Evolutionary conservation across 2,888 invertebrate genomes (phyloP).

Genomic region (Acronicta leporina): DNA sequence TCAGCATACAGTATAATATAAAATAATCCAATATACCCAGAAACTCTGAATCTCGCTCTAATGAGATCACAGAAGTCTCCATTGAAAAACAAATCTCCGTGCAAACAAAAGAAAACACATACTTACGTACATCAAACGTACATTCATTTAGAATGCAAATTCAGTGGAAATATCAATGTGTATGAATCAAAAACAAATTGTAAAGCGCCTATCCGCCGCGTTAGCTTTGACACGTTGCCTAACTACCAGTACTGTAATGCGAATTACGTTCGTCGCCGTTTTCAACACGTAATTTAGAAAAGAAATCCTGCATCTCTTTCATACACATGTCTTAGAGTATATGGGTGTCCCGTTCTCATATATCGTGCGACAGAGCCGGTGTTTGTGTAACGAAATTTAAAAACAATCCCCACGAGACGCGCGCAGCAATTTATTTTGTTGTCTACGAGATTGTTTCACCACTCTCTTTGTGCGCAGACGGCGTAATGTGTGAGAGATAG

Average conservation of each 20-base stretch:
- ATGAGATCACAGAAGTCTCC: conserved; percentile 12
- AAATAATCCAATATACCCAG: too few species aligned
- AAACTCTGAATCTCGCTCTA: conserved; percentile 29
- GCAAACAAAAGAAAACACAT: conserved; percentile 25
- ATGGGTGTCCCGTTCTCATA: conserved; percentile 56
- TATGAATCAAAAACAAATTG: conserved; percentile 48
- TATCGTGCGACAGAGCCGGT: conserved; percentile 53
- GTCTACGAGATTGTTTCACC: conserved; percentile 75
- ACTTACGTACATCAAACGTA: conserved; percentile 35
- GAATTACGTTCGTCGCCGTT: conserved; percentile 49
- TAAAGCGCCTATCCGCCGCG: conserved; percentile 20
- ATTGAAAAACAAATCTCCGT: conserved; percentile 11
- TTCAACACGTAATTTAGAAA: conserved; percentile 47
- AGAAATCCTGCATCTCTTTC: conserved; percentile 45
- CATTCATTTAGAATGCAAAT: conserved; percentile 50
- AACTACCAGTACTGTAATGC: conserved; percentile 56
- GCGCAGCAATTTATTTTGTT: conserved; percentile 76
- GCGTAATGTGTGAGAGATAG: conserved; percentile 34
- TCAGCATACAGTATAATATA: too few species aligned
- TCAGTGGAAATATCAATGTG: conserved; percentile 44
- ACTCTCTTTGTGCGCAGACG: conserved; percentile 45
- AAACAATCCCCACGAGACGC: conserved; percentile 79
- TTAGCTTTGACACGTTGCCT: conserved; percentile 42
- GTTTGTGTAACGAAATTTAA: conserved; percentile 81
- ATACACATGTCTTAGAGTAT: conserved; percentile 26